Percentiles rank a stretch among this genome's conserved stretches.
Evolutionary conservation across 2,797 vertebrate species (phyloP).

Genomic region (Sebastes diaconus): DNA sequence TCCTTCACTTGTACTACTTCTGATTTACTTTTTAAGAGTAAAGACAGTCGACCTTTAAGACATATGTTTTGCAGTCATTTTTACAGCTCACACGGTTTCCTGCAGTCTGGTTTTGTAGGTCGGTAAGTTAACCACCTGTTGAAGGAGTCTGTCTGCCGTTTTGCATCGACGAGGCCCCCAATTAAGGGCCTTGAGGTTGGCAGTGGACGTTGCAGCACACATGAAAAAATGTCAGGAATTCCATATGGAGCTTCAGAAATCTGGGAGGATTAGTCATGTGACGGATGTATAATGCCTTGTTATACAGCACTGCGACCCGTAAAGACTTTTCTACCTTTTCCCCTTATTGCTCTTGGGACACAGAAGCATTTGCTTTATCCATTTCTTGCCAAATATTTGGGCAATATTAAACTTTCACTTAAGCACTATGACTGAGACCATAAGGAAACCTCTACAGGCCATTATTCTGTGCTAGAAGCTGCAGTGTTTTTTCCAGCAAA

Average conservation of each 20-base stretch:
- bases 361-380: neutral
- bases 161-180: slow-evolving; percentile 54
- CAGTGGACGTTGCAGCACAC: slow-evolving; percentile 42
- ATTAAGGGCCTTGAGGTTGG: slow-evolving; percentile 61
- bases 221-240: slow-evolving; percentile 78
- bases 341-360: neutral
- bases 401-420: neutral
- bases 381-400: neutral
- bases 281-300: slow-evolving; percentile 55
- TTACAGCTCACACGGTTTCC: slow-evolving; percentile 4
- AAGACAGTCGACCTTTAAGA: too few species aligned
- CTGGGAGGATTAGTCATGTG: slow-evolving; percentile 76
- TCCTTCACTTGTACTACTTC: too few species aligned
- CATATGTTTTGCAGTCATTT: neutral
- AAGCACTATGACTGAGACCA: neutral
- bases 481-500: neutral
- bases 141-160: slow-evolving; percentile 37
- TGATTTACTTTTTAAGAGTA: too few species aligned
- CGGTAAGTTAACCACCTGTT: slow-evolving; percentile 51
- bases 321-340: neutral
- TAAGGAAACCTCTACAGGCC: neutral
- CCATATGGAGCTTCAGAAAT: slow-evolving; percentile 62
- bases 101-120: slow-evolving; percentile 37
- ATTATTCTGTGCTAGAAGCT: neutral
- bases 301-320: slow-evolving; percentile 27